phyloP scores from a whole-genome alignment of 2,797 vertebrate species.

The Hippopotamyrus pictus region DNA sequence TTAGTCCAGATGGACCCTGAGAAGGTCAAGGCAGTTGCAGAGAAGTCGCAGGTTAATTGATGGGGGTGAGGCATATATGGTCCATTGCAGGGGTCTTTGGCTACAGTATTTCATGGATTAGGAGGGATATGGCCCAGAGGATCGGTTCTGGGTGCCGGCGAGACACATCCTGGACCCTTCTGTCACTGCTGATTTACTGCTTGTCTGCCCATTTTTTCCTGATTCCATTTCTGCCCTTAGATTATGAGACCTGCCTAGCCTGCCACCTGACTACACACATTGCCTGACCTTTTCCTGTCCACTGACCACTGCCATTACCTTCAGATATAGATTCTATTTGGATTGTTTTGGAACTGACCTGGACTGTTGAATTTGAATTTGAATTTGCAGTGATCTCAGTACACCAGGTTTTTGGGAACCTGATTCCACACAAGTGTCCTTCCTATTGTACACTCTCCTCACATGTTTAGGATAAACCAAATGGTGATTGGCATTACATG shows the following conservation, averaged over 20 bases:
- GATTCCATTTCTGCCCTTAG: neutral
- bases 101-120: neutral
- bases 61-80: neutral
- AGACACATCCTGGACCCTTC: neutral
- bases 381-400: neutral
- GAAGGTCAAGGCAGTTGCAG: neutral
- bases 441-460: neutral
- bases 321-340: neutral
- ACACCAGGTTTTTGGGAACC: neutral
- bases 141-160: neutral
- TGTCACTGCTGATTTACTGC: neutral
- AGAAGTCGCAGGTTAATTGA: neutral
- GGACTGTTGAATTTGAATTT: neutral
- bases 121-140: neutral
- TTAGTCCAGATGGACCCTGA: neutral
- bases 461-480: neutral
- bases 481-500: neutral
- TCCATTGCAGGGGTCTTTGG: neutral
- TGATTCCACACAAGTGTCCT: neutral
- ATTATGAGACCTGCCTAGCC: neutral
- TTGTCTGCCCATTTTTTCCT: neutral
- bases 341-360: neutral
- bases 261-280: neutral
- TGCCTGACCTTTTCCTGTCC: neutral
- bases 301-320: neutral